Base-by-base conservation (phyloP, 2,797 vertebrate genomes). In the Hyperoplus lanceolatus region DNA sequence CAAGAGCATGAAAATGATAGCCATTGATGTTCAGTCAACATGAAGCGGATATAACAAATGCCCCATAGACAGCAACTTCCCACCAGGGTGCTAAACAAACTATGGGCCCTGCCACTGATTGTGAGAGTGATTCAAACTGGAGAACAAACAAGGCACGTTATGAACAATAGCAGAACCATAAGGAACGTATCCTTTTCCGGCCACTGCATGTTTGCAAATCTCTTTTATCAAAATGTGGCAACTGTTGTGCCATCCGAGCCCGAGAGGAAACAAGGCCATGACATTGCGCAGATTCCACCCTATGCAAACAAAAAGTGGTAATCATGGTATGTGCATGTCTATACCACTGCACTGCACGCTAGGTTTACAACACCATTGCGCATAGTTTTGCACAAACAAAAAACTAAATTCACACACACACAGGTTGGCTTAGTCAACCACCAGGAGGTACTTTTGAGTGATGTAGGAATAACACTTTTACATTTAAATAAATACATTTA, bases 61-160 rank as follows among this genome's bases (percentile, higher is more conserved):
- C 14, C 14, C 16, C 50, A 29, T 9, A 63, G 6, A 41, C 53
- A 55, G 73, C n/a, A 65, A 83, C 87, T 89, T 90, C 86, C 86
- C 78, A 73, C 7, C 49, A 79, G 50, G 15, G 7, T n/a, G 46
- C 51, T 65, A 36, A 76, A 73, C 73, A 63, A 43, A 56, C 21
- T 21, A 29, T 5, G n/a, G 38, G 29, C 13, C 29, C 29, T 29
- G 29, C 6, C 0, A 59, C 53, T 45, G 79, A 83, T 73, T 43
- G 46, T 38, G 63, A 46, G 69, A 45, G 15, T 21, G 69, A 87
- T 87, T 36, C 67, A n/a, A 49, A 36, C 18, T 5, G 2, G 5
- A 60, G 29, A n/a, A 15, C 15, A 57, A 53, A 8, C 4, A 21
- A 54, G 13, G 57, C 54, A 49, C 0, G 1, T 5, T 4, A 36